Conservation (phyloP, 2,113 vertebrate species). For the Vireo altiloquus region DNA sequence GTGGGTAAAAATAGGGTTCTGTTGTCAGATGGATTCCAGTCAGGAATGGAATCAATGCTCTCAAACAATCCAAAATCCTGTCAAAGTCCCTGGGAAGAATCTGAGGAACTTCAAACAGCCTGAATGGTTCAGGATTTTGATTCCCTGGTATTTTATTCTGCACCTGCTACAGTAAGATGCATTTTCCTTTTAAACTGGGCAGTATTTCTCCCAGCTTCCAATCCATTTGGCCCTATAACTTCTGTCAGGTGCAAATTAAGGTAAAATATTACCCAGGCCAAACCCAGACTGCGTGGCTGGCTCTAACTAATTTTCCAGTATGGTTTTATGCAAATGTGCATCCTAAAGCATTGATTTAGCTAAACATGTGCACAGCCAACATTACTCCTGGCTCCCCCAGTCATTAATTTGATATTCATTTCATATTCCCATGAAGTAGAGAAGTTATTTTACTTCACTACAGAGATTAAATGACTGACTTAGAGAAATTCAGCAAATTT, state of each 20-base stretch:
- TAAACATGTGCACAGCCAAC: background rate
- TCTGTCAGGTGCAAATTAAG: slow-evolving; percentile 5
- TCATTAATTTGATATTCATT: background rate
- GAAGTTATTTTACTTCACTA: background rate
- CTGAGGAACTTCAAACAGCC: background rate
- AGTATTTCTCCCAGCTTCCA: background rate
- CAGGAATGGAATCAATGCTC: too few species aligned
- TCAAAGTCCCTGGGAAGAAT: background rate
- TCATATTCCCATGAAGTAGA: background rate
- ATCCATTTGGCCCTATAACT: background rate
- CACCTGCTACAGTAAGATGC: background rate
- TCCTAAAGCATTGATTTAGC: background rate
- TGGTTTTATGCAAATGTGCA: background rate
- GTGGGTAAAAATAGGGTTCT: background rate
- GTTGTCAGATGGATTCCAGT: background rate
- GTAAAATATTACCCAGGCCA: background rate
- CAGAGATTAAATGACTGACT: background rate
- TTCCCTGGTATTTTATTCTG: background rate
- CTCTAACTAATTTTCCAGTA: background rate
- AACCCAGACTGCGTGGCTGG: background rate
- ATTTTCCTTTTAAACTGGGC: background rate
- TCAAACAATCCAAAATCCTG: background rate
- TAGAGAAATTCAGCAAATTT: background rate
- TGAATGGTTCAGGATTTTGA: background rate
- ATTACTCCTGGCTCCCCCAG: background rate